Conservation (phyloP, 2,888 invertebrate species). For the Temnothorax rugatulus region DNA sequence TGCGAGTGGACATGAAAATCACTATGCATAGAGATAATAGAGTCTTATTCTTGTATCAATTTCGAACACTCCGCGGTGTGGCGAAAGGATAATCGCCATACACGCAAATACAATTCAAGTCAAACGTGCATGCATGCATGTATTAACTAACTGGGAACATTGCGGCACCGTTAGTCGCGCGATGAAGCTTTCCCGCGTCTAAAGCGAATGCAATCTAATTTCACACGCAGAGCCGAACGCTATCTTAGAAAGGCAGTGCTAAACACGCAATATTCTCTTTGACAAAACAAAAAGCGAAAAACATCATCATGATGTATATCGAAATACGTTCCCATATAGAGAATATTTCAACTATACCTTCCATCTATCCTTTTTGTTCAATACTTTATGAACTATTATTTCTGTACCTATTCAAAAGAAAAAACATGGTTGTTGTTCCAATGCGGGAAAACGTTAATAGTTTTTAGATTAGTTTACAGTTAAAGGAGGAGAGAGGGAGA, state of each 20-base stretch:
- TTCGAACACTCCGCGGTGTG: background rate
- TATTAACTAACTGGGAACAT: constrained; percentile 65
- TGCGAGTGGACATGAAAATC: background rate
- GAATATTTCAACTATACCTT: background rate
- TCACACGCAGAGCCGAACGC: constrained; percentile 43
- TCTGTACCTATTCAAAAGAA: too few relatives aligned
- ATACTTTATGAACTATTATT: background rate
- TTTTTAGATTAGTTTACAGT: background rate
- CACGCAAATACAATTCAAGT: constrained; percentile 69
- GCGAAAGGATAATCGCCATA: constrained; percentile 61
- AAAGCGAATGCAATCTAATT: constrained; percentile 73
- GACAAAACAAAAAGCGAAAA: background rate
- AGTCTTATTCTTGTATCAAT: constrained; percentile 3
- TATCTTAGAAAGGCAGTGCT: background rate
- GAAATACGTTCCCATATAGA: background rate
- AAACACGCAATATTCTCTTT: too few relatives aligned
- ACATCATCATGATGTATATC: background rate
- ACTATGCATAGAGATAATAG: background rate
- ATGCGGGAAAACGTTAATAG: background rate
- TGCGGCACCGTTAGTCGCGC: constrained; percentile 68
- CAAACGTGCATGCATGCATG: constrained; percentile 56
- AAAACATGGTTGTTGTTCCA: background rate
- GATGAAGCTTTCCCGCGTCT: constrained; percentile 68
- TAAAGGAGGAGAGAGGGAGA: background rate
- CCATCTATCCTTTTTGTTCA: background rate